These are phyloP conservation scores for Oxytorus armatus DNA, from an alignment of 2,888 invertebrate species.

Conservation along the genomic window DNA sequence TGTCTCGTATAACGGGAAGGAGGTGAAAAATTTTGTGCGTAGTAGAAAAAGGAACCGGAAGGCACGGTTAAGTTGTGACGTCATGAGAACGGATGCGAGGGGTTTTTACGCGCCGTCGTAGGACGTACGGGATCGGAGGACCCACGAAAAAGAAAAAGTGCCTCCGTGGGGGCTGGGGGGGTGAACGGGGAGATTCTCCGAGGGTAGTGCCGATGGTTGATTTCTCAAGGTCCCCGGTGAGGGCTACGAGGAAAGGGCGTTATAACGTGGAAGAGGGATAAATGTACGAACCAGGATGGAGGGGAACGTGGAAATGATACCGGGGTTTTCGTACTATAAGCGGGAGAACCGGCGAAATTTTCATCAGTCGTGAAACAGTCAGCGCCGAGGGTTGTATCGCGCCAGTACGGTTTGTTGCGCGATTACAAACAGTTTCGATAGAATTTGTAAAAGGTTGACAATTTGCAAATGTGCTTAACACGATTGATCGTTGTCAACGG, in stretches of 20 bases:
- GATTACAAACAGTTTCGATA: too few relatives aligned
- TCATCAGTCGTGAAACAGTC: conserved; percentile 50
- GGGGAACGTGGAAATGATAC: conserved; percentile 37
- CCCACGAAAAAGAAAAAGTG: neutral
- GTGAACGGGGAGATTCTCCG: neutral
- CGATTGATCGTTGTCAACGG: too few relatives aligned
- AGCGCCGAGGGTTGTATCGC: conserved; percentile 19
- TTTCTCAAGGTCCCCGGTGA: conserved; percentile 19
- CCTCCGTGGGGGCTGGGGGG: conserved; percentile 17
- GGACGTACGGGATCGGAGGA: too few relatives aligned
- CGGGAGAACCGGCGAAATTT: conserved; percentile 58
- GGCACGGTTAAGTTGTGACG: too few relatives aligned
- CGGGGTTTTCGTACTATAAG: conserved; percentile 16
- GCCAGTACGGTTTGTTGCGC: too few relatives aligned
- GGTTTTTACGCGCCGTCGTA: too few relatives aligned
- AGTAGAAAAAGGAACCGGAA: too few relatives aligned
- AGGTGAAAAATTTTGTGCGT: too few relatives aligned
- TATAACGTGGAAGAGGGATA: conserved; percentile 4
- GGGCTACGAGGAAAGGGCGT: conserved; percentile 44
- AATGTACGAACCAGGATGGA: neutral
- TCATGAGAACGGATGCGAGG: too few relatives aligned
- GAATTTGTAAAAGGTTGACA: too few relatives aligned
- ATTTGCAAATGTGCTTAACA: too few relatives aligned
- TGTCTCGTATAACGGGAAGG: too few relatives aligned
- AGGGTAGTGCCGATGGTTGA: neutral